Conservation (phyloP, 2,888 invertebrate genomes). For the Melieria omissa region DNA sequence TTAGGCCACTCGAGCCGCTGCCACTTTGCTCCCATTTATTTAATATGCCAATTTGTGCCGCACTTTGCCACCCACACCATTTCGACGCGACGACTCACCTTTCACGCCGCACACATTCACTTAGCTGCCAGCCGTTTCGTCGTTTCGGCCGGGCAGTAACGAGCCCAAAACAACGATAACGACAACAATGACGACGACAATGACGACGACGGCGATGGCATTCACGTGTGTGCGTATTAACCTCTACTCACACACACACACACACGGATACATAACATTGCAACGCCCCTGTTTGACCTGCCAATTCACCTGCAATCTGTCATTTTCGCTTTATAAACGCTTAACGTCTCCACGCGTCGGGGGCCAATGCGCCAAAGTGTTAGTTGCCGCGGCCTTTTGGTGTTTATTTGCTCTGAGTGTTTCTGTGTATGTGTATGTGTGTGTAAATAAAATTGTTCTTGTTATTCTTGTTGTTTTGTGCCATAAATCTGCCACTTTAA, state of each 20-base stretch:
- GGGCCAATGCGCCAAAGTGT: neutral
- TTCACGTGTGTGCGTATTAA: too few relatives aligned
- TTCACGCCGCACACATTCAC: neutral
- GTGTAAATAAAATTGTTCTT: conserved; percentile 4
- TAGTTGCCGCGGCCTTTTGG: conserved; percentile 6
- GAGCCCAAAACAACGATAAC: too few relatives aligned
- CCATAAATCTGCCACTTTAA: conserved; percentile 36
- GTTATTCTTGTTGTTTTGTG: neutral
- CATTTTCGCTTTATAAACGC: conserved; percentile 55
- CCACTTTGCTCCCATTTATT: conserved; percentile 30
- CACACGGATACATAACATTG: too few relatives aligned
- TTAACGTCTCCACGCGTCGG: conserved; percentile 39
- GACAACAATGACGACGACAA: too few relatives aligned
- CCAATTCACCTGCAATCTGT: conserved; percentile 54
- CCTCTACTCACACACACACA: conserved; percentile 1
- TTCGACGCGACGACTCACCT: neutral
- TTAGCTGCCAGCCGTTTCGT: too few relatives aligned
- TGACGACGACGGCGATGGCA: too few relatives aligned
- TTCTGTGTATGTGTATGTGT: conserved; percentile 23
- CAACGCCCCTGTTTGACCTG: neutral
- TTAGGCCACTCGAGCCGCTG: neutral
- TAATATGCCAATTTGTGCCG: conserved; percentile 36
- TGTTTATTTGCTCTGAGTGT: conserved; percentile 33
- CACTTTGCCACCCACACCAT: conserved; percentile 15
- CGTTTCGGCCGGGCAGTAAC: too few relatives aligned